phyloP scores from a whole-genome alignment of 2,888 invertebrate genomes.

The Apotomis betuletana region DNA sequence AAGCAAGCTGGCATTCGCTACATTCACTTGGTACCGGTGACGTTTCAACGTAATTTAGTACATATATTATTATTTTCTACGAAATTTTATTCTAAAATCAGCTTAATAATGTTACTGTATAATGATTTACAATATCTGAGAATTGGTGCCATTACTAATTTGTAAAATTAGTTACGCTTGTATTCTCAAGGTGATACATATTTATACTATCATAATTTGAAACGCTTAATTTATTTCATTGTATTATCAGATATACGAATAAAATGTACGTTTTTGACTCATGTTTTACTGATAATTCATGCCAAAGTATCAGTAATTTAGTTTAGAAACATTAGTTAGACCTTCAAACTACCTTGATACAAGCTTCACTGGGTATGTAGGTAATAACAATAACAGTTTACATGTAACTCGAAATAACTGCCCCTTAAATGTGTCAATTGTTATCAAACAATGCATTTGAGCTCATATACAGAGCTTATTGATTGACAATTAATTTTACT shows the following conservation, averaged over 20 bases:
- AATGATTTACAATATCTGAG: background rate
- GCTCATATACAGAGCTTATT: background rate
- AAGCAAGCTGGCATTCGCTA: constrained; percentile 57
- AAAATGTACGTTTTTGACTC: background rate
- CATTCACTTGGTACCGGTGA: constrained; percentile 55
- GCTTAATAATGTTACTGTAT: background rate
- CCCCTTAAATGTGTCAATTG: constrained; percentile 11
- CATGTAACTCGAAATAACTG: background rate
- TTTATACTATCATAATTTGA: background rate
- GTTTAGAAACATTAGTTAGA: background rate
- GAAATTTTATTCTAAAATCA: constrained; percentile 2
- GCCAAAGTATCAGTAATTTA: background rate
- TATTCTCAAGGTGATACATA: background rate
- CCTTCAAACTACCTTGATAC: constrained; percentile 11
- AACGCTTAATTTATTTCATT: background rate
- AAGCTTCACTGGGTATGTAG: background rate
- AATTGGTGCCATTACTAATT: background rate
- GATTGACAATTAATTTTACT: background rate
- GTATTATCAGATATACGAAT: background rate
- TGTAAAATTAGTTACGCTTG: background rate
- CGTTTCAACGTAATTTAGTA: constrained; percentile 52
- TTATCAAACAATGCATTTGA: constrained; percentile 28
- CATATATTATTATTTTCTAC: constrained; percentile 21
- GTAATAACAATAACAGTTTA: background rate
- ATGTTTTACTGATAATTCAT: background rate